Conservation (phyloP, 2,888 invertebrate species). For the Augochlorella aurata region DNA sequence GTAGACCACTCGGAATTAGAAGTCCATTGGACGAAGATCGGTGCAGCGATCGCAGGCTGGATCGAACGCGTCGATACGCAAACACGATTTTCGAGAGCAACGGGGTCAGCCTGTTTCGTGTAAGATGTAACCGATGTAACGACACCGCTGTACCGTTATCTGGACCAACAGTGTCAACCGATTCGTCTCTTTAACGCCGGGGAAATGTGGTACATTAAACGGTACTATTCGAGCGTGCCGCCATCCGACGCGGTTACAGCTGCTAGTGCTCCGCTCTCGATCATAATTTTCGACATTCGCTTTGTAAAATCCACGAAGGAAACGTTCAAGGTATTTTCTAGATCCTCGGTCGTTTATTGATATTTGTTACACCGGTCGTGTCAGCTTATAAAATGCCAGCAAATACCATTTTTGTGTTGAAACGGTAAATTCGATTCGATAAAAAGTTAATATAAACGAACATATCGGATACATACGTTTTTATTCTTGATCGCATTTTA, state of each 20-base stretch:
- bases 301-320: neutral
- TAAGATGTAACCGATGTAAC: slow-evolving; percentile 21
- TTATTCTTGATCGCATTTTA: too few species aligned
- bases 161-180: slow-evolving; percentile 61
- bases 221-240: slow-evolving; percentile 62
- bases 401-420: too few species aligned
- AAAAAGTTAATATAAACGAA: too few species aligned
- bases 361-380: too few species aligned
- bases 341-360: too few species aligned
- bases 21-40: too few species aligned
- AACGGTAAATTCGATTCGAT: too few species aligned
- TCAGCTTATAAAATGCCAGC: too few species aligned
- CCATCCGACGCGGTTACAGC: slow-evolving; percentile 22
- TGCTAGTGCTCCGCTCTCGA: neutral
- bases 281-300: neutral
- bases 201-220: slow-evolving; percentile 69
- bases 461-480: too few species aligned
- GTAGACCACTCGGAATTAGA: too few species aligned
- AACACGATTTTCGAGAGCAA: slow-evolving; percentile 8
- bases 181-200: slow-evolving; percentile 56
- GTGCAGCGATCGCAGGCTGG: neutral
- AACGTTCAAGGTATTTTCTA: neutral
- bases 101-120: slow-evolving; percentile 3
- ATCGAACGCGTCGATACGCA: slow-evolving; percentile 13
- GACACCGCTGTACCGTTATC: slow-evolving; percentile 62